A percentile compares a stretch with the other conserved stretches of the same genome.
These are phyloP conservation scores for Pipistrellus nathusii DNA, from an alignment of 2,797 vertebrate species.

Conservation along the genomic window DNA sequence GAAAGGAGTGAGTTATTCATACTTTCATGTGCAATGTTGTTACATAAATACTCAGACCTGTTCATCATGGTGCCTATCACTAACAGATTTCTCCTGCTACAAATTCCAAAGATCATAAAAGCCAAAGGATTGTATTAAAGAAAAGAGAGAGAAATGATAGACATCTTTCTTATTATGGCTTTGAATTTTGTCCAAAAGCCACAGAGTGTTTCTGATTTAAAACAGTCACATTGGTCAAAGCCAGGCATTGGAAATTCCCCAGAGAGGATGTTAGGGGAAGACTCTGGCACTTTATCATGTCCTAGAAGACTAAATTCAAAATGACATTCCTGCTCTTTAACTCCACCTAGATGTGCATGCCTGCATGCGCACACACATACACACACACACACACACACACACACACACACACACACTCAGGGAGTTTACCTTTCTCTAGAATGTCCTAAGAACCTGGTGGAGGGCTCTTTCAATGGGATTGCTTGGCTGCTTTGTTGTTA, in stretches of 20 bases:
- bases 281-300: neutral
- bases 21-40: conserved; percentile 64
- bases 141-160: conserved; percentile 17
- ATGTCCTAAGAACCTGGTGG: neutral
- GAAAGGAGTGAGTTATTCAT: conserved; percentile 74
- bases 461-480: conserved; percentile 2
- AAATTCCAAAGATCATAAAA: conserved; percentile 70
- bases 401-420: neutral
- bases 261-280: conserved; percentile 30
- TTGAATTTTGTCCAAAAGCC: conserved; percentile 68
- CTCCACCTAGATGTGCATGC: neutral
- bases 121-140: neutral
- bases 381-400: too few relatives aligned
- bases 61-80: conserved; percentile 65
- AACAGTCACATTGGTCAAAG: conserved; percentile 36
- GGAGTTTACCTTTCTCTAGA: conserved; percentile 21
- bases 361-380: too few relatives aligned
- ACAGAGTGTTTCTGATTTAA: conserved; percentile 66
- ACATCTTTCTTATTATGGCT: conserved; percentile 55
- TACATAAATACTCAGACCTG: conserved; percentile 75
- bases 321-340: neutral
- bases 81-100: conserved; percentile 76
- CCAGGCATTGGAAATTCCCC: conserved; percentile 49
- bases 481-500: conserved; percentile 55
- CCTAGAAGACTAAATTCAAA: conserved; percentile 60